These are phyloP conservation scores for Spialia ferax DNA, from an alignment of 2,888 invertebrate genomes.

Conservation along the genomic window DNA sequence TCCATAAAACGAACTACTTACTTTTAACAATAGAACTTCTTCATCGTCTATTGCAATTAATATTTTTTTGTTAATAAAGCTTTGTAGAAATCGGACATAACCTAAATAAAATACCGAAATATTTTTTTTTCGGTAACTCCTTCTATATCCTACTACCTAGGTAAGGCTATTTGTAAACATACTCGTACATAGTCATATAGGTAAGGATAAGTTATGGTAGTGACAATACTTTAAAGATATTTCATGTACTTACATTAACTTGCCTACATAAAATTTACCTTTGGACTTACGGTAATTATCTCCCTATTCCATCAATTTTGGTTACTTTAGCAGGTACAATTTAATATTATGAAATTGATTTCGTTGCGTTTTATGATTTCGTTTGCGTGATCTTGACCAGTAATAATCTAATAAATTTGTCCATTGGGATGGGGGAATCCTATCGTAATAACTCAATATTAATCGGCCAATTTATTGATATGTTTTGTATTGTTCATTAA, in stretches of 20 bases:
- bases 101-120: not conserved
- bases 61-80: not conserved
- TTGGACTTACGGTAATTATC: not conserved
- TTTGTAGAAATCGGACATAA: not conserved
- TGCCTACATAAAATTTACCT: no score
- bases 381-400: constrained; percentile 84
- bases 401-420: constrained; percentile 82
- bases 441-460: constrained; percentile 73
- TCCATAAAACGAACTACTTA: constrained; percentile 53
- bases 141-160: no score
- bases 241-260: no score
- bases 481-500: constrained; percentile 20
- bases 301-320: not conserved
- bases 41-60: constrained; percentile 48
- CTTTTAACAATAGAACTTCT: constrained; percentile 60
- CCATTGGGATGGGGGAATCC: constrained; percentile 74
- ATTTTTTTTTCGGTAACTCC: no score
- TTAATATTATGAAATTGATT: constrained; percentile 80
- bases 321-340: constrained; percentile 48
- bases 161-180: no score
- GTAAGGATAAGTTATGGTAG: no score
- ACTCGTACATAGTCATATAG: no score
- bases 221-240: no score
- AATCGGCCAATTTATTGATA: constrained; percentile 56
- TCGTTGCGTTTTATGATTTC: constrained; percentile 83